Evolutionary conservation across 2,888 invertebrate species (phyloP), one percentile per base, ranked within the genome.

Genomic region (Scaptomyza cyrtandrae): DNA sequence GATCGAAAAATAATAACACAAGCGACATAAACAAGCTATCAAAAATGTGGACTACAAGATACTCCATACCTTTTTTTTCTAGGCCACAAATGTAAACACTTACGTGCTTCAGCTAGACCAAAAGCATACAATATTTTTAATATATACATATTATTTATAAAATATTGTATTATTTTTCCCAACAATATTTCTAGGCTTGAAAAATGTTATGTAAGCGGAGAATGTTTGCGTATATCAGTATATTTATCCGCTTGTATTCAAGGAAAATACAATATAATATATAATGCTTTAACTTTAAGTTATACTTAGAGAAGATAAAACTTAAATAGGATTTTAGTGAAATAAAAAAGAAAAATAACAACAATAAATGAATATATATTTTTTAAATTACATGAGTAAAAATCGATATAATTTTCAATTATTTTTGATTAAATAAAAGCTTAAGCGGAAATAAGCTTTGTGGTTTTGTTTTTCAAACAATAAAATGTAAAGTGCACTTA

Each of bases 1-100:
- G 49, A 45, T 19, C 19, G 29, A n/a, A 14, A 60, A 44, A 6
- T 13, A 50, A 33, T 31, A 9, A 61, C 11, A 45, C 29, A 56
- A 56, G 55, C 41, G 39, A 54, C 37, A 62, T 46, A 68, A 72
- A 49, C 55, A 65, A 41, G 45, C 35, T 70, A 65, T 66, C 71
- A 65, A 56, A 45, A 59, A 29, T 37, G 49, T 59, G 44, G 13
- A 70, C 64, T 57, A 31, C 24, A 13, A 41, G 13, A 57, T 59
- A 64, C 70, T 56, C 35, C 37, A 48, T n/a, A 52, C 10, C 9
- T 24, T 44, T n/a, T 27, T 13, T 33, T 7, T 2, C 3, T 35
- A 1, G 1, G 39, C 2, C 7, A 31, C 24, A 61, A 46, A 61
- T 31, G 16, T 46, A 46, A 64, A 33, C 27, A 33, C 19, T 11